Percentiles rank a stretch among this genome's conserved stretches.
Evolutionary conservation across 1,140 invertebrate species (phyloP).

Genomic region (Forficula auricularia): DNA sequence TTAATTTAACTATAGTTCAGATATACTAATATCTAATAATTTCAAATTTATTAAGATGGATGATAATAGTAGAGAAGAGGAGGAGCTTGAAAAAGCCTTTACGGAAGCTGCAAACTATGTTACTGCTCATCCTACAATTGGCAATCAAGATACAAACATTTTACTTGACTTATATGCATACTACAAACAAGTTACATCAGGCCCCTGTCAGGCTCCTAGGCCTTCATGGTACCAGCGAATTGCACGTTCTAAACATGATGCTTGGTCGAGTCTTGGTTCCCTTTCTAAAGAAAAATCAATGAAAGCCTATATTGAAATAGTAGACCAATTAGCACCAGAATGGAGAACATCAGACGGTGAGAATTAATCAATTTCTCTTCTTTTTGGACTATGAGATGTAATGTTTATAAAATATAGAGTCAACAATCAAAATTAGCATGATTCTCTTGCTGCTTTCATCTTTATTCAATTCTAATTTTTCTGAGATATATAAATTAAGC

Average conservation of each 20-base stretch:
- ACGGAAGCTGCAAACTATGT: slow-evolving; percentile 49
- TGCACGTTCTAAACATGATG: slow-evolving; percentile 76
- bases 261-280: slow-evolving; percentile 61
- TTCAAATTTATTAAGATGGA: slow-evolving; percentile 22
- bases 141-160: slow-evolving; percentile 37
- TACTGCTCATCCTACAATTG: slow-evolving; percentile 37
- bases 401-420: no score
- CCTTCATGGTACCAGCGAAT: slow-evolving; percentile 66
- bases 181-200: slow-evolving; percentile 72
- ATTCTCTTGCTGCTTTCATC: no score
- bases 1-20: slow-evolving; percentile 3
- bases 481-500: no score
- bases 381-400: no score
- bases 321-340: slow-evolving; percentile 43
- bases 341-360: slow-evolving; percentile 41
- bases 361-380: slow-evolving; percentile 13
- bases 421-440: no score
- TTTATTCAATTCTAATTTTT: no score
- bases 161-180: slow-evolving; percentile 66
- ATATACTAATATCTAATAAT: slow-evolving; percentile 5
- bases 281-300: slow-evolving; percentile 53
- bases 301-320: slow-evolving; percentile 50
- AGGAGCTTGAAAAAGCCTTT: slow-evolving; percentile 26
- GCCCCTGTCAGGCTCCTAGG: slow-evolving; percentile 50
- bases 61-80: slow-evolving; percentile 20